Evolutionary conservation across 2,888 invertebrate species (phyloP), one percentile per base, ranked within the genome.

Genomic region (Kuschelorhynchus macadamiae): DNA sequence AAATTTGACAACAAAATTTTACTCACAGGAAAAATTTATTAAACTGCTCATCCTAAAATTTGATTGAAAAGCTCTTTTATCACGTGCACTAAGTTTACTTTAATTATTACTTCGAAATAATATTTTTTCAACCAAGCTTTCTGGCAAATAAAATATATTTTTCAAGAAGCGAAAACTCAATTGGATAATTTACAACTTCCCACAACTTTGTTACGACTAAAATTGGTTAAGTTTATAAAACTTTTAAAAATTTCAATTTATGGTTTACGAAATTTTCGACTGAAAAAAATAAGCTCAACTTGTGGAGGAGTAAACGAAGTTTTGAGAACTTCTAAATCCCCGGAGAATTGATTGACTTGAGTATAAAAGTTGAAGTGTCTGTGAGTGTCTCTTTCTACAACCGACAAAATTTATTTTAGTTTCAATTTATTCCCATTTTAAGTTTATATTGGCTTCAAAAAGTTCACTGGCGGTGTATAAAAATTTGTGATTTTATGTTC

Each of bases 281-380:
- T 56, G 25, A 56, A 66, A 65, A n/a, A 65, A 66, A 66, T 50
- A 46, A 56, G 36, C 46, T 39, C 8, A 49, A 60, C 71, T 71
- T 71, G 57, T 68, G 65, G 57, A 66, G 68, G 69, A 71, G 70
- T 72, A 65, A 70, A 64, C 67, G 70, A 57, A 71, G 64, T 72
- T 71, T 63, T 47, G 42, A 75, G 75, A 80, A 79, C 67, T 79
- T 78, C 73, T 62, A 76, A 80, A 79, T 79, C 80, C 76, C 75
- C 42, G 63, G 75, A 60, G 78, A 78, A 79, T 80, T 80, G 80
- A 81, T 81, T 80, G 80, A 78, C 76, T 78, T 77, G 71, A 76
- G 75, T 78, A 77, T 78, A 75, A 76, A 78, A 78, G 73, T 78
- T 77, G 76, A 78, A 79, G 79, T 79, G 76, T 78, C 79, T 76